Conservation (phyloP, 1,140 invertebrate genomes). For the Drosophila rhopaloa region DNA sequence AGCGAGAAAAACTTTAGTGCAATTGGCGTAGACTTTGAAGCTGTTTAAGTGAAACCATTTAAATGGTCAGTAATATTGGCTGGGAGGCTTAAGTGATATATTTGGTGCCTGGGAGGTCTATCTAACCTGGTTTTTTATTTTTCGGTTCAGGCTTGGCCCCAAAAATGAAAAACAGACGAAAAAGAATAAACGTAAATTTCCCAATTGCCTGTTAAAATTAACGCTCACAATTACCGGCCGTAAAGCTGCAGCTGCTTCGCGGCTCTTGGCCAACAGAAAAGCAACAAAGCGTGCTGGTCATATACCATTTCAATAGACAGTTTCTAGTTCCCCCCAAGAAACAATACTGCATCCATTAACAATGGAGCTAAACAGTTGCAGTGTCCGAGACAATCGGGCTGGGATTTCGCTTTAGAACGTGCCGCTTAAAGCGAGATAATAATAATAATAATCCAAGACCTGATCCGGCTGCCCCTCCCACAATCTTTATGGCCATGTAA, state of each 20-base stretch:
- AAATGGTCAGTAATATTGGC: slow-evolving; percentile 5
- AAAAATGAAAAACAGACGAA: slow-evolving; percentile 1
- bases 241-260: slow-evolving; percentile 46
- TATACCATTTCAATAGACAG: slow-evolving; percentile 48
- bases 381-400: slow-evolving; percentile 52
- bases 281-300: slow-evolving; percentile 37
- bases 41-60: slow-evolving; percentile 7
- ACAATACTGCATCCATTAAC: slow-evolving; percentile 44
- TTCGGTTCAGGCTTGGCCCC: background rate
- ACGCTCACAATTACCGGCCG: slow-evolving; percentile 42
- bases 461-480: slow-evolving; percentile 29
- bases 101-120: slow-evolving; percentile 13
- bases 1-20: slow-evolving; percentile 11
- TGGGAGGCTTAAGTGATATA: slow-evolving; percentile 10
- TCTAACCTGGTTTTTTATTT: slow-evolving; percentile 5
- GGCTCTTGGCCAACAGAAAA: slow-evolving; percentile 36
- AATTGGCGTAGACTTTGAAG: slow-evolving; percentile 14
- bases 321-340: slow-evolving; percentile 11
- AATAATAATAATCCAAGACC: slow-evolving; percentile 43
- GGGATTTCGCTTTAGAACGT: slow-evolving; percentile 71
- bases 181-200: slow-evolving; percentile 46
- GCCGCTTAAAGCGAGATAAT: slow-evolving; percentile 27
- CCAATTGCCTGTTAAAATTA: slow-evolving; percentile 55
- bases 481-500: slow-evolving; percentile 52
- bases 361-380: slow-evolving; percentile 48